Percentiles rank a stretch among this genome's conserved stretches.
Evolutionary conservation across 2,113 vertebrate genomes (phyloP).

Genomic region (Alaudala cheleensis): DNA sequence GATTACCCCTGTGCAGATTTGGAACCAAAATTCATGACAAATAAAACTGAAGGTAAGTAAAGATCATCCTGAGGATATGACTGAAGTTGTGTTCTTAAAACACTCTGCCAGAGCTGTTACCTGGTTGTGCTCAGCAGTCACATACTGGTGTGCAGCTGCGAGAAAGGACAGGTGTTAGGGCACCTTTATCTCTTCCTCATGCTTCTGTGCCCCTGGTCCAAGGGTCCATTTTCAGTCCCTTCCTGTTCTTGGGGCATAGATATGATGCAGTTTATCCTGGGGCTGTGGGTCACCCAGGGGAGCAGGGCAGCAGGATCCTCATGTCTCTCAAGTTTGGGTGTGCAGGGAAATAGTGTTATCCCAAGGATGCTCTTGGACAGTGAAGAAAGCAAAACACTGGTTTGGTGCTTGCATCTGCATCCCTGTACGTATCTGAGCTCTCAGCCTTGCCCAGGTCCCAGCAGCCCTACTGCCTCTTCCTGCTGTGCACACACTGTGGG

Average conservation of each 20-base stretch:
- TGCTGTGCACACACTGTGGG: background rate
- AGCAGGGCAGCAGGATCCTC: background rate
- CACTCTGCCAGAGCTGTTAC: background rate
- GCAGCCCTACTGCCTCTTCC: background rate
- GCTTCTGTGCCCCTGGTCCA: background rate
- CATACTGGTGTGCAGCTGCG: background rate
- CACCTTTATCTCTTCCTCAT: background rate
- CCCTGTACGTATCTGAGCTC: background rate
- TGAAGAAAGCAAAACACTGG: background rate
- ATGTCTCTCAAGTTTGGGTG: too few relatives aligned
- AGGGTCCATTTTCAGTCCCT: background rate
- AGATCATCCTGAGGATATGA: background rate
- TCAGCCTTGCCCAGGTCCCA: background rate
- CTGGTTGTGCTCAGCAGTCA: background rate
- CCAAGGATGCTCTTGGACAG: background rate
- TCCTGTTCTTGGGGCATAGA: background rate
- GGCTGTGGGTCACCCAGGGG: background rate
- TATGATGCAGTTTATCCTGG: background rate
- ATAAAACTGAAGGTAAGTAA: background rate
- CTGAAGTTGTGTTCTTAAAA: background rate
- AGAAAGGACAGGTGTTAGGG: background rate
- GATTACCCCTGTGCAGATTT: background rate
- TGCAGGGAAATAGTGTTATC: background rate
- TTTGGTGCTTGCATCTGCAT: background rate
- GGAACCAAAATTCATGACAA: background rate